Base-by-base conservation (phyloP, 1,140 invertebrate species). In the Lerema accius region DNA sequence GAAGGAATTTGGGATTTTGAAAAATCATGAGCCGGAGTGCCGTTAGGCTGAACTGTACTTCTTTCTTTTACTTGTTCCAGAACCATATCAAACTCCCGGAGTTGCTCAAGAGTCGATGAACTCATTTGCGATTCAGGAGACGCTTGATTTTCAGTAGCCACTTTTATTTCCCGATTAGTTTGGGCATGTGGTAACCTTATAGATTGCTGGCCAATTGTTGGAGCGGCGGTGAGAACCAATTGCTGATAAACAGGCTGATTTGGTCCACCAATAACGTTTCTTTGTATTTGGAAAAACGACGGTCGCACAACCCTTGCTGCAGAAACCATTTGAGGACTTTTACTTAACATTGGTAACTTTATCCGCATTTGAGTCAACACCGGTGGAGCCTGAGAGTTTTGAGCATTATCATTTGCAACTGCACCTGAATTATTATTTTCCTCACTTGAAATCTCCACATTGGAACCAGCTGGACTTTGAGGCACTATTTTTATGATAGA, bases 81-180 rank as follows among this genome's bases (percentile, higher is more conserved):
- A 0, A 96, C 95, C 83, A 95, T 95, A 79, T 96, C 95, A 74
- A 96, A 96, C 82, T 96, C 95, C 28, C 95, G 89, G 4, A 96
- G 76, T 71, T 96, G 95, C 79, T 96, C 95, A 15, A 96, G 80
- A 6, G 95, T 96, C 5, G 94, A 93, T 15, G 91, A 83, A 51
- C 91, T 91, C 78, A 92, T 80, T 66, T 91, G 86, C n/a, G 91
- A 86, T 72, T 91, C 85, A 3, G 89, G 63, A 49, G 86, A 78
- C 0, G 84, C 70, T 58, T 86, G 78, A 63, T 63, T 87, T 53
- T 88, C 80, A 19, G 64, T 51, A 35, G 83, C 55, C n/a, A 79
- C 68, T 77, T 89, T 89, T 28, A 82, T 56, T 63, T 73, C 76
- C 59, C 76, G 72, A 11, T 56, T 67, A 35, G 74, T 48, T 62